Evolutionary conservation across 2,888 invertebrate genomes (phyloP).

Genomic region (Lasius platythorax): DNA sequence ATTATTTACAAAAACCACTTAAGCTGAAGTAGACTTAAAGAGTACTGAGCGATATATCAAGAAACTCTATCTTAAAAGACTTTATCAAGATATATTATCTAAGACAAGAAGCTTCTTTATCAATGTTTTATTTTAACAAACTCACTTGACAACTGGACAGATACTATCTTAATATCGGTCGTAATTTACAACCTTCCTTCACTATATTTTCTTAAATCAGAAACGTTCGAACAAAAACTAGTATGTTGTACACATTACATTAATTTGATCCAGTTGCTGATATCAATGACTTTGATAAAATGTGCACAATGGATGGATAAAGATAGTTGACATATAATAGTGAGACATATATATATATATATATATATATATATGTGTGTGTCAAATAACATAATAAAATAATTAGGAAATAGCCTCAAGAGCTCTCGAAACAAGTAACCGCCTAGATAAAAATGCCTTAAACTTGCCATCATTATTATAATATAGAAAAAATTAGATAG

Average conservation of each 20-base stretch:
- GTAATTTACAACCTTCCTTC: neutral
- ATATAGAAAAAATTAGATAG: neutral
- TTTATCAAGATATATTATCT: constrained; percentile 19
- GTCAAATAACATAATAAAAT: neutral
- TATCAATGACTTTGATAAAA: neutral
- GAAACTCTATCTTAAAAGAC: neutral
- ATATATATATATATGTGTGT: neutral
- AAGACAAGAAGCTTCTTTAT: constrained; percentile 2
- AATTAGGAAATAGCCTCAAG: constrained; percentile 17
- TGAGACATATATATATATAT: no score
- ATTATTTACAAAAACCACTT: neutral
- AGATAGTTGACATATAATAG: neutral
- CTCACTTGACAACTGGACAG: neutral
- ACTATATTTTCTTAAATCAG: neutral
- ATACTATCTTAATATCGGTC: neutral
- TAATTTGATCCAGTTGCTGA: neutral
- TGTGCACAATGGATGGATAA: neutral
- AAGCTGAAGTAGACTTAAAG: neutral
- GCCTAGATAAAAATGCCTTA: neutral
- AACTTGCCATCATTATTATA: neutral
- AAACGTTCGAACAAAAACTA: neutral
- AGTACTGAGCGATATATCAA: neutral
- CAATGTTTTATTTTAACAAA: constrained; percentile 13
- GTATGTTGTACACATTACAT: neutral
- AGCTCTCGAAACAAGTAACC: neutral